phyloP scores from a whole-genome alignment of 2,113 vertebrate species.

The Lichenostomus cassidix region DNA sequence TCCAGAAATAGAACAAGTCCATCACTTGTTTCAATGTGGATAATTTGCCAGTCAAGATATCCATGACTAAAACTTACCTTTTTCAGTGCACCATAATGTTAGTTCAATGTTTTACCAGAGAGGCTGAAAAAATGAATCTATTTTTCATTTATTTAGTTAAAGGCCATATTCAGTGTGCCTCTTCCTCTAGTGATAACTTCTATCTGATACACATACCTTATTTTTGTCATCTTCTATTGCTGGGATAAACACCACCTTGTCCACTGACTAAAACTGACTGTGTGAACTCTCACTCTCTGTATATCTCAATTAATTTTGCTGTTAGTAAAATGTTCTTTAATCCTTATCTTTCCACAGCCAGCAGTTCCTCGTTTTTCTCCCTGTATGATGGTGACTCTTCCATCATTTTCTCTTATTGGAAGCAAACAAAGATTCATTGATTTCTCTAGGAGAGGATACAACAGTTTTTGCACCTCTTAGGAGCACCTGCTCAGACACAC shows the following conservation, averaged over 20 bases:
- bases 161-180: not conserved
- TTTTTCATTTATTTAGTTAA: slow-evolving; percentile 25
- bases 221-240: slow-evolving; percentile 7
- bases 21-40: not conserved
- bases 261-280: not conserved
- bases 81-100: not conserved
- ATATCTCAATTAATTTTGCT: not conserved
- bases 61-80: not conserved
- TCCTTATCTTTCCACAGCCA: not conserved
- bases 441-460: not conserved
- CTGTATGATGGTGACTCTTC: not conserved
- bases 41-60: not conserved
- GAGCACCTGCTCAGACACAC: not conserved
- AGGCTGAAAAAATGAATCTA: not conserved
- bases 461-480: not conserved
- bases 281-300: not conserved
- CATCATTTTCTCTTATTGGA: not conserved
- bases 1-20: not conserved
- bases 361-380: not conserved
- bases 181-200: not conserved
- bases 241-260: not conserved
- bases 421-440: not conserved
- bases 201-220: not conserved
- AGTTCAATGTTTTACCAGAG: not conserved
- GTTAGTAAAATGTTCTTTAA: not conserved